Base-by-base conservation (phyloP, 2,888 invertebrate species). In the Villa cingulata region DNA sequence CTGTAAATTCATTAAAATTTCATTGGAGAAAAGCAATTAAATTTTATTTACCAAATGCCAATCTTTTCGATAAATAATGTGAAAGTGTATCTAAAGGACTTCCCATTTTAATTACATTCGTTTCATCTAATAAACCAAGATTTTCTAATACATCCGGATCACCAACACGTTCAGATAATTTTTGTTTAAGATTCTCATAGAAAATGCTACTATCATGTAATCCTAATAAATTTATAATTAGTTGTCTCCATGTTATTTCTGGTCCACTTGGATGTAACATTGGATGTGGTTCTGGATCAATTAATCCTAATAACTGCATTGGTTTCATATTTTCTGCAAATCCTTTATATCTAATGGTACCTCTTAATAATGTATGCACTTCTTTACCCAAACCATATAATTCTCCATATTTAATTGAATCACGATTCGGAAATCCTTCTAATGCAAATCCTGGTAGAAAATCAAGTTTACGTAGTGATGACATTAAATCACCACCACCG, bases 351-450 rank as follows among this genome's bases (percentile, higher is more conserved):
- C 97, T 76, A 42, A 98, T 76, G 2, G 97, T 97, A 48, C 98
- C 98, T 50, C 98, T 73, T 45, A 98, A 72, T 58, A 98, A 75
- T 0, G 97, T 97, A 51, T 83, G 79, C 0, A 90, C 86, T 58
- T 88, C 84, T 14, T 79, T 74, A 34, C 78, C 75, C 50, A 98
- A 83, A 4, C 90, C 90, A 64, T 99, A 98, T 0, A 88, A 74
- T 42, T 84, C 76, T 1, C 82, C 77, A 63, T 98, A 98, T 37
- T 81, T 75, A 0, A 88, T 87, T 47, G 96, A 96, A 66, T 98
- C 97, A 49, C 98, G 75, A 71, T 97, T 98, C 0, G 97, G 94
- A 62, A 88, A 96, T 1, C 96, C 96, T 72, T 97, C 96, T 46
- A 97, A 74, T 15, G 91, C 87, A 62, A 97, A 94, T 1, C 97